Evolutionary conservation across 2,888 invertebrate genomes (phyloP).

Genomic region (Sinohyriopsis cumingii): DNA sequence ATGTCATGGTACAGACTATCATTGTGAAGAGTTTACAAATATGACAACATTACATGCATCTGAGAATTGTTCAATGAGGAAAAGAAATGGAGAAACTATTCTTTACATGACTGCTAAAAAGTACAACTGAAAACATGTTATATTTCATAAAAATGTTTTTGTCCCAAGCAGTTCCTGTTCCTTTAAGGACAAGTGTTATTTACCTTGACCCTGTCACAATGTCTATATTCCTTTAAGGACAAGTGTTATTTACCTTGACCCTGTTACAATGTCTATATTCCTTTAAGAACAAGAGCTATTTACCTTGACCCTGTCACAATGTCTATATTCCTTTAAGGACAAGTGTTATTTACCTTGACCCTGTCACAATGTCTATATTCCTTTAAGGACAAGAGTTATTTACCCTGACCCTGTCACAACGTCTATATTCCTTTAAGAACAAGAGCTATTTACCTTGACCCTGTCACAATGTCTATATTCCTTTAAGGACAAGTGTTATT

Average conservation of each 20-base stretch:
- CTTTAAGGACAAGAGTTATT: conserved; percentile 6
- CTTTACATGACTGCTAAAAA: too few relatives aligned
- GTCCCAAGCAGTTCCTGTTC: too few relatives aligned
- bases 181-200: too few relatives aligned
- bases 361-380: conserved; percentile 92
- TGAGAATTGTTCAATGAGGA: too few relatives aligned
- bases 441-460: conserved; percentile 75
- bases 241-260: conserved; percentile 75
- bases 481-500: conserved; percentile 5
- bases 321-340: conserved; percentile 78
- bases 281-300: conserved; percentile 3
- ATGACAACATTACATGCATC: too few relatives aligned
- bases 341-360: conserved; percentile 75
- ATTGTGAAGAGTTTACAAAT: too few relatives aligned
- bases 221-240: neutral
- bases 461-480: conserved; percentile 92
- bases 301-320: conserved; percentile 86
- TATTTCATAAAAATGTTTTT: too few relatives aligned
- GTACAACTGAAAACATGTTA: too few relatives aligned
- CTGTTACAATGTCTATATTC: conserved; percentile 85
- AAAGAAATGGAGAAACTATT: too few relatives aligned
- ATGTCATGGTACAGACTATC: too few relatives aligned
- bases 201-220: neutral
- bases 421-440: conserved; percentile 78
- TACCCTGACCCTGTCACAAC: conserved; percentile 86